Base-by-base conservation (phyloP, 2,888 invertebrate genomes). In the Eilema sororculum region DNA sequence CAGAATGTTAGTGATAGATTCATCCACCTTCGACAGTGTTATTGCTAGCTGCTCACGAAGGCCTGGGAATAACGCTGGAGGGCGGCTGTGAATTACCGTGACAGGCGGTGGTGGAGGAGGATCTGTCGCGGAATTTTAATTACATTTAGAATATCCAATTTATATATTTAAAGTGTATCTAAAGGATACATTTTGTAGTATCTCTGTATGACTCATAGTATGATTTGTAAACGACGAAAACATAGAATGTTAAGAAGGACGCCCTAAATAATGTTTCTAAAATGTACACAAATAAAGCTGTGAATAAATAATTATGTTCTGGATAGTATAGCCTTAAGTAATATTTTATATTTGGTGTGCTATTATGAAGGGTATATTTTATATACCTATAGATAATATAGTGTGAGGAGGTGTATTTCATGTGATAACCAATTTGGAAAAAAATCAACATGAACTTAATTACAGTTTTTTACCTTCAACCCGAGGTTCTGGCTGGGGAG, bases 381-480 rank as follows among this genome's bases (percentile, higher is more conserved):
- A n/a, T n/a, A n/a, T n/a, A n/a, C n/a, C n/a, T n/a, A n/a, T n/a
- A n/a, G n/a, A n/a, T n/a, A n/a, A n/a, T n/a, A n/a, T n/a, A n/a
- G n/a, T n/a, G n/a, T n/a, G n/a, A n/a, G n/a, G n/a, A n/a, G n/a
- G n/a, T n/a, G n/a, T n/a, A n/a, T n/a, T n/a, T n/a, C n/a, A n/a
- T 52, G 52, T 52, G n/a, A n/a, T 52, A 1, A 52, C 52, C n/a
- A 52, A 46, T 20, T 46, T 46, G 46, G 4, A 41, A 13, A 16
- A 16, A 41, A 5, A 46, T 0, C 5, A 46, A 52, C 6, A 9
- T 20, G 5, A 57, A 57, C 1, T 57, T n/a, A n/a, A 5, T 33
- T 33, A 22, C 10, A 84, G 58, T 85, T 82, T 25, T 87, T 76
- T 77, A 81, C 81, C 78, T 59, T 82, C 85, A 8, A 89, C 80